Evolutionary conservation across 2,888 invertebrate species (phyloP).

Genomic region (Microchrysa polita): DNA sequence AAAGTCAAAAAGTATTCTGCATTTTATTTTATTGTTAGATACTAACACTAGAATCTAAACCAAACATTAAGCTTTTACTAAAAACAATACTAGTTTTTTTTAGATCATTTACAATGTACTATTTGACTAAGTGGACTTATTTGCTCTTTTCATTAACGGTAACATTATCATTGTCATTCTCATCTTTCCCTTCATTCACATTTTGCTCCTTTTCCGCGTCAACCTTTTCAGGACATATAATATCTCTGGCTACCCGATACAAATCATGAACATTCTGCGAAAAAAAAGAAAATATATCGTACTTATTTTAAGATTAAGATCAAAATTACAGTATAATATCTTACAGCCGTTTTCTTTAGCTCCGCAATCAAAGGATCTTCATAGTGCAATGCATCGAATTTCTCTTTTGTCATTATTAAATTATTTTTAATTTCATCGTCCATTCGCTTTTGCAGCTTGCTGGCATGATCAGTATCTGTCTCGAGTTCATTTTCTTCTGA

Average conservation of each 20-base stretch:
- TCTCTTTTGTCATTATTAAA: slow-evolving; percentile 66
- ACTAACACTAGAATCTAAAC: too few species aligned
- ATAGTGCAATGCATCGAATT: slow-evolving; percentile 67
- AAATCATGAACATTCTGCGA: slow-evolving; percentile 71
- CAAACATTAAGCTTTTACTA: too few species aligned
- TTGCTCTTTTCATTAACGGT: too few species aligned
- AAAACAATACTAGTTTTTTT: too few species aligned
- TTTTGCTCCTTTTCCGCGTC: too few species aligned
- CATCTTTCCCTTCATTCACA: too few species aligned
- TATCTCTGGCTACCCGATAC: slow-evolving; percentile 69
- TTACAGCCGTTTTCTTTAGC: slow-evolving; percentile 67
- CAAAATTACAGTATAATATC: slow-evolving; percentile 36
- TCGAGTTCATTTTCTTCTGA: slow-evolving; percentile 10
- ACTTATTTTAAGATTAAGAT: background rate
- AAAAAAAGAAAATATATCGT: slow-evolving; percentile 20
- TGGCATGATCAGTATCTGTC: background rate
- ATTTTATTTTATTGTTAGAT: too few species aligned
- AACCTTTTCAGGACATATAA: slow-evolving; percentile 61
- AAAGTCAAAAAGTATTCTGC: too few species aligned
- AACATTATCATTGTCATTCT: too few species aligned
- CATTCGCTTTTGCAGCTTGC: slow-evolving; percentile 52
- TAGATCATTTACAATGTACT: too few species aligned
- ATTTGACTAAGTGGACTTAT: too few species aligned
- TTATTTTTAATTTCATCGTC: slow-evolving; percentile 61
- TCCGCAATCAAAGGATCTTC: slow-evolving; percentile 68